Percentiles rank a stretch among this genome's conserved stretches.
phyloP scores from a whole-genome alignment of 2,797 vertebrate genomes.

The Naso thynnoides region DNA sequence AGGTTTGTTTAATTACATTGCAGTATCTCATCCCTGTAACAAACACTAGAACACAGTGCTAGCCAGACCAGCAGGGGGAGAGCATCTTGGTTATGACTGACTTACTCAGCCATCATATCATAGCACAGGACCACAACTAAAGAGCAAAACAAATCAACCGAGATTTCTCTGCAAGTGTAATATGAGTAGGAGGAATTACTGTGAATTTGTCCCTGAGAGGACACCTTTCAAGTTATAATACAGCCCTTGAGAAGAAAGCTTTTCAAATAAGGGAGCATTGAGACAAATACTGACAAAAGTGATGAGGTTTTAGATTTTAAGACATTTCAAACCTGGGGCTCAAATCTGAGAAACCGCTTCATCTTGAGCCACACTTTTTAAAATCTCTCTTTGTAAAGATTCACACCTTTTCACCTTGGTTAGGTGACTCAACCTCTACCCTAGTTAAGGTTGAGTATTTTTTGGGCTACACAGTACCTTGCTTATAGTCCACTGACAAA shows the following conservation, averaged over 20 bases:
- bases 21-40: background rate
- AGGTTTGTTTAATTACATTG: slow-evolving; percentile 62
- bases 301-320: background rate
- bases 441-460: background rate
- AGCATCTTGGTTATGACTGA: slow-evolving; percentile 5
- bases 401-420: background rate
- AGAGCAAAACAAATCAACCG: background rate
- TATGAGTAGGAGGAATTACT: background rate
- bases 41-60: slow-evolving; percentile 56
- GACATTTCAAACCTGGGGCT: background rate
- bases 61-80: slow-evolving; percentile 23
- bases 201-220: slow-evolving; percentile 13
- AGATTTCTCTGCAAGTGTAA: background rate
- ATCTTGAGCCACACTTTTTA: background rate
- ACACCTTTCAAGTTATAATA: background rate
- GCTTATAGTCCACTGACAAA: slow-evolving; percentile 25
- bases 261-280: background rate
- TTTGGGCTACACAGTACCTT: slow-evolving; percentile 20
- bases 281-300: background rate
- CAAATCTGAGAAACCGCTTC: background rate
- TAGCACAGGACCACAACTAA: too few relatives aligned
- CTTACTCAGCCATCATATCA: slow-evolving; percentile 10
- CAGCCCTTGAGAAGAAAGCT: slow-evolving; percentile 1
- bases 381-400: background rate
- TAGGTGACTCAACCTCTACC: background rate